Percentiles rank a stretch among this genome's conserved stretches.
Evolutionary conservation across 2,113 vertebrate genomes (phyloP).

Genomic region (Phalacrocorax pelagicus): DNA sequence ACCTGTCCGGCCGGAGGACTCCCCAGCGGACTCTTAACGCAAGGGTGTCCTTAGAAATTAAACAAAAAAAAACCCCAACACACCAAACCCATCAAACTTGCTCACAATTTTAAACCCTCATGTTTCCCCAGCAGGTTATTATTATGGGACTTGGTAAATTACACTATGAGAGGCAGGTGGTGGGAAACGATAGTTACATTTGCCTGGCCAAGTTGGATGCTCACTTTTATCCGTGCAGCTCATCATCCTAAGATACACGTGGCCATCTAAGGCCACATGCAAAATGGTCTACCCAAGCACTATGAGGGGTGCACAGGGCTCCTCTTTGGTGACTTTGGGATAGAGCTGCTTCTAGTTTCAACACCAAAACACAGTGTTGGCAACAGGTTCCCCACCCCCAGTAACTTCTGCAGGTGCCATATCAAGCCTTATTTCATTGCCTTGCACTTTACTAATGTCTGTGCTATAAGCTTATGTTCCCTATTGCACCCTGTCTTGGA

Average conservation of each 20-base stretch:
- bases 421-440: background rate
- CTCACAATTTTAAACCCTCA: background rate
- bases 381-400: background rate
- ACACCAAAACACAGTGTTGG: background rate
- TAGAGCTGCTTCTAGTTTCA: background rate
- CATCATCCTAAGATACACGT: background rate
- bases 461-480: background rate
- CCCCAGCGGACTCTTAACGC: background rate
- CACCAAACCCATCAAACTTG: background rate
- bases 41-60: background rate
- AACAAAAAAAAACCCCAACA: background rate
- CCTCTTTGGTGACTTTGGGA: background rate
- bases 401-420: background rate
- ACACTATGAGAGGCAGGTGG: background rate
- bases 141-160: background rate
- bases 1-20: slow-evolving; percentile 1
- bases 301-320: background rate
- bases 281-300: background rate
- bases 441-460: background rate
- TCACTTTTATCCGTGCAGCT: background rate
- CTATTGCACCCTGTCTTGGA: background rate
- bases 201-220: background rate
- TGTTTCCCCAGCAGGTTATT: background rate
- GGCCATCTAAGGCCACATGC: background rate
- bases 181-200: background rate